Conservation (phyloP, 2,888 invertebrate genomes). For the Microctonus brassicae region DNA sequence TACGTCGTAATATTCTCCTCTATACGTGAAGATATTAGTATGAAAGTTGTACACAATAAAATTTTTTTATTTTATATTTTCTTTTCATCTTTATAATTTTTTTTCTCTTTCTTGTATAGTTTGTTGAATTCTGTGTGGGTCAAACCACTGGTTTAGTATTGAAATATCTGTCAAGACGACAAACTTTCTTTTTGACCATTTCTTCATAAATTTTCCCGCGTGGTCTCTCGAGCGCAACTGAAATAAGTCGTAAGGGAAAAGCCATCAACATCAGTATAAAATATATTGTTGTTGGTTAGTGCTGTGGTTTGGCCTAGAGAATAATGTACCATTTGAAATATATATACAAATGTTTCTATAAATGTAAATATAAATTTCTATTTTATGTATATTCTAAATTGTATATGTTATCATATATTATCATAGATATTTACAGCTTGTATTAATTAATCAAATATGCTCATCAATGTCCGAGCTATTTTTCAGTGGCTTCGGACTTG, state of each 20-base stretch:
- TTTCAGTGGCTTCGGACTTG: not conserved
- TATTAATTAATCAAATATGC: not conserved
- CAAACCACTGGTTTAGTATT: not conserved
- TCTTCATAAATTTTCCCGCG: constrained; percentile 22
- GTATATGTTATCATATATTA: not conserved
- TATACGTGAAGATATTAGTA: not conserved
- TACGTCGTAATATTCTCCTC: not conserved
- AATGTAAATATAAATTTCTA: no score
- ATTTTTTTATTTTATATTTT: not conserved
- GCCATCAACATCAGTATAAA: constrained; percentile 7
- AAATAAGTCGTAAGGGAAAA: constrained; percentile 32
- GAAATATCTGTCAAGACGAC: not conserved
- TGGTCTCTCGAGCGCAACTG: constrained; percentile 24
- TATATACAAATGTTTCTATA: no score
- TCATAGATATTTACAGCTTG: not conserved
- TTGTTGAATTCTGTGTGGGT: not conserved
- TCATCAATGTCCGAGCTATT: not conserved
- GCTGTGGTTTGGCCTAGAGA: constrained; percentile 2
- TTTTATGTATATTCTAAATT: not conserved
- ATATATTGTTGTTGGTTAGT: constrained; percentile 3
- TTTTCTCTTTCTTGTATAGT: not conserved
- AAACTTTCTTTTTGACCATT: constrained; percentile 15
- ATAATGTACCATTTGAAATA: no score
- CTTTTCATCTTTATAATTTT: not conserved
- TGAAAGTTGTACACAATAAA: not conserved